phyloP scores from a whole-genome alignment of 1,140 invertebrate genomes.

The Limonius californicus region DNA sequence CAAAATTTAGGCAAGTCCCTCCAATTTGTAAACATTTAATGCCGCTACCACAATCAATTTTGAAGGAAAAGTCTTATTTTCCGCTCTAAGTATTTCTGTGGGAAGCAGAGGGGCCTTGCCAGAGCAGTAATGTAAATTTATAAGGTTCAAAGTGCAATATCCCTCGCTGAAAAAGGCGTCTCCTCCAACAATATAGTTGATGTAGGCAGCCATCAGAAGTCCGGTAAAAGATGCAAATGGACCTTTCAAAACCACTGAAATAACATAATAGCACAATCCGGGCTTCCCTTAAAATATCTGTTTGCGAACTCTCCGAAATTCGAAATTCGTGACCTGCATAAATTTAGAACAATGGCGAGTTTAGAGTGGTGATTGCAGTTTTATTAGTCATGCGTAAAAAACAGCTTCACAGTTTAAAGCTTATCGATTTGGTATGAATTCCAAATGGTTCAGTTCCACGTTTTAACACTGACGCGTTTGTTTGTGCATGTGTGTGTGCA shows the following conservation, averaged over 20 bases:
- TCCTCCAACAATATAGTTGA: neutral
- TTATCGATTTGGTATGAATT: no score
- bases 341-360: slow-evolving; percentile 5
- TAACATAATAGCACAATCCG: slow-evolving; percentile 14
- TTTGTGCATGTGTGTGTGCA: no score
- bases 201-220: slow-evolving; percentile 2
- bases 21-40: no score
- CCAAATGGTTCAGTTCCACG: no score
- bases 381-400: slow-evolving; percentile 13
- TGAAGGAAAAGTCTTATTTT: no score
- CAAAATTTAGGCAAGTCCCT: no score
- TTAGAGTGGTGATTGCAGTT: slow-evolving; percentile 8
- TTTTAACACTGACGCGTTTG: no score
- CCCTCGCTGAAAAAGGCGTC: neutral
- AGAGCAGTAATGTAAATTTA: slow-evolving; percentile 1
- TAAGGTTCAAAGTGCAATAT: slow-evolving; percentile 2
- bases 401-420: slow-evolving; percentile 2
- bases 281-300: slow-evolving; percentile 4
- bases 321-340: slow-evolving; percentile 13
- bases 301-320: slow-evolving; percentile 5
- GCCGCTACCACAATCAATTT: no score
- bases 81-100: no score
- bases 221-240: slow-evolving; percentile 11
- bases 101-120: neutral
- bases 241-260: slow-evolving; percentile 12